Base-by-base conservation (phyloP, 2,797 vertebrate genomes). In the Rhabdomys pumilio region DNA sequence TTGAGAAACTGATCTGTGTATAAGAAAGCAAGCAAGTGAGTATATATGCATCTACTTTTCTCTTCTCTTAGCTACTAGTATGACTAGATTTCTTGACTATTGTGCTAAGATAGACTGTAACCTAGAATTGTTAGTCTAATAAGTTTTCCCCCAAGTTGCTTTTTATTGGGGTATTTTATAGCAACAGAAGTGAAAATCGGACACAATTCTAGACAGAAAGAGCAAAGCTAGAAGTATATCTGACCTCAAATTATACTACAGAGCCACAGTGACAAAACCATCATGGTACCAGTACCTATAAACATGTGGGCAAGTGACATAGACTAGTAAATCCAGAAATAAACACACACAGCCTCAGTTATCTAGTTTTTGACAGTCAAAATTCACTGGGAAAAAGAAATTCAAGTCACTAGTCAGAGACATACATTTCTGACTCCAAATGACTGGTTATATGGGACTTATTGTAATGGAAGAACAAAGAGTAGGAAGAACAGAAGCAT, bases 321-420 rank as follows among this genome's bases (percentile, higher is more conserved):
- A 65, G 41, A 84, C 61, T 47, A 84, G 59, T 31, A 65, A 61
- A 84, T 9, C 41, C 61, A 20, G 29, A 83, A 83, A 34, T 34
- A 67, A 67, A 67, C 44, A 85, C 13, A 61, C 26, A 63, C 26
- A 83, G 9, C 15, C 41, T 83, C 26, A 20, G 81, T 83, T 63
- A 83, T 19, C 38, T 63, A 61, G 63, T 44, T 63, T 59, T 83
- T 44, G 59, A 83, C 15, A 47, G 41, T 34, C 82, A 47, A 84
- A 61, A 84, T 84, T 8, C 59, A 67, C 13, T 22, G 29, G 29
- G 17, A 34, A 85, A 82, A 65, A 85, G 61, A 84, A 12, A 41
- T 24, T 92, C 80, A 77, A 29, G 14, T 84, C 34, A 90, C 38
- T 95, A 76, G 34, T 20, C 2, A 77, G 79, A 89, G 80, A 75